Base-by-base conservation (phyloP, 2,113 vertebrate species). In the Columba janthina region DNA sequence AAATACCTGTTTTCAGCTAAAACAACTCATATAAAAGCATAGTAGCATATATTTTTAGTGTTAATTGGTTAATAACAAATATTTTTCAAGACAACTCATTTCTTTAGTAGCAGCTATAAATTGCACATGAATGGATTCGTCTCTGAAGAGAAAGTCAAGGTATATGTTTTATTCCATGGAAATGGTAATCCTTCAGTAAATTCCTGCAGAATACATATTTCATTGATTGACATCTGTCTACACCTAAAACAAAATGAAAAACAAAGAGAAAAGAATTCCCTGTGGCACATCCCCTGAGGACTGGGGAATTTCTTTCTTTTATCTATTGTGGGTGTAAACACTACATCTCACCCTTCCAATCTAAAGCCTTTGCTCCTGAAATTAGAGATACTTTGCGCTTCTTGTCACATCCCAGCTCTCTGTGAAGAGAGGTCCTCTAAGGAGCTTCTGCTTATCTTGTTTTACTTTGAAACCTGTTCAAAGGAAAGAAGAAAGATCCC, bases 401-500 rank as follows among this genome's bases (percentile, higher is more conserved):
- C 91, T 88, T 95, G 90, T 94, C 93, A 96, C 96, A 94, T 96
- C 95, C 90, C 88, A 94, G 94, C 20, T 83, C 85, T 96, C 90
- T 88, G 62, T 94, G 80, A 71, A 96, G 95, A 97, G 84, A 96
- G 75, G 88, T 96, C 93, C 84, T 96, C 96, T 88, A 92, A 97
- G 97, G 94, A 96, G 93, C 88, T 94, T 78, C 91, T 97, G 94
- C 96, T 98, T 97, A 98, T 98, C 97, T 97, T 96, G 92, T 94
- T 98, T 97, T 77, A 91, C 97, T 98, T 98, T 98, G 97, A 98
- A 97, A 97, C 61, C 51, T 78, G 75, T 97, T 98, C 97, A 98
- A 97, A 98, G 97, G 89, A 61, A 87, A 97, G 82, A 97, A 94
- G 93, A 96, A 95, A 97, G 94, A 91, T 92, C 88, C 89, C 93